These are phyloP conservation scores for Metridium senile DNA, from an alignment of 92 coral and sea anemone genomes.

Conservation along the genomic window DNA sequence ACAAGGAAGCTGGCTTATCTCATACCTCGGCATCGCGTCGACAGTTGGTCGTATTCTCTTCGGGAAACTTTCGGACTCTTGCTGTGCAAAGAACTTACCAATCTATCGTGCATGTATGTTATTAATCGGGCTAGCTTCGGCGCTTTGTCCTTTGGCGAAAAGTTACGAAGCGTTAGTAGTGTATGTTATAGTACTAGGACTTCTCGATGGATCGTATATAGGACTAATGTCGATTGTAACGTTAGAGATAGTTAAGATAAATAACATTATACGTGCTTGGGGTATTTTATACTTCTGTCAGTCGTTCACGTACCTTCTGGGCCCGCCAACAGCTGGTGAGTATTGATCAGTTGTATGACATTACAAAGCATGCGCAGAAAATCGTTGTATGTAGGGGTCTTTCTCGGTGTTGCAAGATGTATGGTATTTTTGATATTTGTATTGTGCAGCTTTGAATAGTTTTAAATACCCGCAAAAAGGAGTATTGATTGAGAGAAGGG, in stretches of 20 bases:
- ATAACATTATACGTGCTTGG: conserved; percentile 91
- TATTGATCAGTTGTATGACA: not conserved
- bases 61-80: conserved; percentile 86
- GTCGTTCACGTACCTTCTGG: conserved; percentile 89
- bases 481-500: no score
- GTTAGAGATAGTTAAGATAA: conserved; percentile 80
- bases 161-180: conserved; percentile 72
- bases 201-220: conserved; percentile 92
- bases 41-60: conserved; percentile 89
- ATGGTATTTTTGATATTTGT: no score
- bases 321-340: conserved; percentile 98
- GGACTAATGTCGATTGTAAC: conserved; percentile 94
- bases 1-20: conserved; percentile 89
- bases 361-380: not conserved
- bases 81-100: conserved; percentile 73
- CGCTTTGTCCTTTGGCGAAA: conserved; percentile 72
- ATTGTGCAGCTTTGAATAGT: no score
- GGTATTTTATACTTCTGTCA: conserved; percentile 97
- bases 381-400: no score
- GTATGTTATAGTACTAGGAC: conserved; percentile 77
- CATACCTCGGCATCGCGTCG: conserved; percentile 93
- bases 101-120: conserved; percentile 82
- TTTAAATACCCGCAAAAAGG: no score
- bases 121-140: conserved; percentile 70
- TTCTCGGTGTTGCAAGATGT: no score